Evolutionary conservation across 92 coral and sea anemone genomes (phyloP).

Genomic region (Hydrozoanthus gracilis): DNA sequence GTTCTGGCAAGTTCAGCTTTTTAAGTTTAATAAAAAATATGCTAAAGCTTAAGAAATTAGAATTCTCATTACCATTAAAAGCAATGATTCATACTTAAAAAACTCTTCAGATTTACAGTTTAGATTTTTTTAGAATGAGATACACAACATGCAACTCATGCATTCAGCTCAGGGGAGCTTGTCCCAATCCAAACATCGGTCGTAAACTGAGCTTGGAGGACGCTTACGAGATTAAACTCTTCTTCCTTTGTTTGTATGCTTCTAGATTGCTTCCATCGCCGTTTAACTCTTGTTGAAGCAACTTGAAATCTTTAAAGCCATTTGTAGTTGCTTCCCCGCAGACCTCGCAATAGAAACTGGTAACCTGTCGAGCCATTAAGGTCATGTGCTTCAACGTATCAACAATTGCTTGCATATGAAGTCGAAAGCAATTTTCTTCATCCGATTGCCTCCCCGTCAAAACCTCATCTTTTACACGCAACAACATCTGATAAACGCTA

Average conservation of each 20-base stretch:
- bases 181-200: background rate
- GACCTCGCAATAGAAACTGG: conserved; percentile 20
- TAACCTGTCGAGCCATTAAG: conserved; percentile 24
- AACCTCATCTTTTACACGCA: conserved; percentile 39
- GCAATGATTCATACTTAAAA: background rate
- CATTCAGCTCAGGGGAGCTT: background rate
- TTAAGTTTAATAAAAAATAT: background rate
- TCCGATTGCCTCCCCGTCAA: conserved; percentile 31
- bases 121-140: background rate
- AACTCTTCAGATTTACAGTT: background rate
- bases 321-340: conserved; percentile 15
- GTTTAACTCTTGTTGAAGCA: background rate
- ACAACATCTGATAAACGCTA: conserved; percentile 33
- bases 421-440: conserved; percentile 18
- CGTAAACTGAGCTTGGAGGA: background rate
- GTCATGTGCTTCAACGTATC: conserved; percentile 35
- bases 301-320: background rate
- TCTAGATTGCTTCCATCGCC: background rate
- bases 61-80: background rate
- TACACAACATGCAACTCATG: background rate
- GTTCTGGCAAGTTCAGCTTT: background rate
- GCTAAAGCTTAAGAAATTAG: background rate
- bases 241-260: conserved; percentile 15
- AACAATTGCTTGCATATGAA: conserved; percentile 24
- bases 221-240: background rate